Base-by-base conservation (phyloP, 2,797 vertebrate species). In the Anomalospiza imberbis region DNA sequence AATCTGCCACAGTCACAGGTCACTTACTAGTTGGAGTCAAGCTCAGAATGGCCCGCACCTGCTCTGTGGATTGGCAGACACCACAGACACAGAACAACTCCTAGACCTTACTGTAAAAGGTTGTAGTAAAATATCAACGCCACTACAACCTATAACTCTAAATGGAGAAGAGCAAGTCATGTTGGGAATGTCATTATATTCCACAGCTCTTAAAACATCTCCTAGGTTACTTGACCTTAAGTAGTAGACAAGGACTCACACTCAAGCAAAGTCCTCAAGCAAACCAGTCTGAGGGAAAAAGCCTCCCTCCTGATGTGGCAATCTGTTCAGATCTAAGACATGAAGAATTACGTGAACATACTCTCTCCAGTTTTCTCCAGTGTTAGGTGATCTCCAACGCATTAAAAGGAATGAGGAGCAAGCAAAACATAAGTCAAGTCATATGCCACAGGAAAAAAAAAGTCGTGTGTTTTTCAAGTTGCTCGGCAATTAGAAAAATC, bases 301-400 rank as follows among this genome's bases (percentile, higher is more conserved):
- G n/a, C 8, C 9, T 76, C n/a, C 17, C 12, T 66, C 28, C 24
- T 76, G 28, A 89, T 44, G n/a, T 83, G 44, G 40, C n/a, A 76
- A 48, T 38, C 29, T 80, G 21, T 63, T 88, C 48, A 55, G 5
- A 45, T 12, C 25, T 26, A 60, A 85, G 48, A 67, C 20, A 50
- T 0, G 0, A 77, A 91, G 16, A 63, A 88, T 89, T 10, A 24
- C 1, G 2, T 1, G 4, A 92, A 44, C 12, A 22, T 11, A 20
- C 4, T 58, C 22, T 60, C 40, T 38, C 31, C 47, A 38, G 16
- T 60, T 38, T 73, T 62, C 48, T 67, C 32, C 31, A 50, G 13
- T 8, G 15, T 71, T 55, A 50, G 10, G 24, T 63, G 14, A 83
- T 74, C 7, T 77, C 38, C 45, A 57, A 2, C 10, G 50, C 32